Percentiles rank a stretch among this genome's conserved stretches.
Conservation (phyloP, 2,797 vertebrate species). For the Argentina silus region DNA sequence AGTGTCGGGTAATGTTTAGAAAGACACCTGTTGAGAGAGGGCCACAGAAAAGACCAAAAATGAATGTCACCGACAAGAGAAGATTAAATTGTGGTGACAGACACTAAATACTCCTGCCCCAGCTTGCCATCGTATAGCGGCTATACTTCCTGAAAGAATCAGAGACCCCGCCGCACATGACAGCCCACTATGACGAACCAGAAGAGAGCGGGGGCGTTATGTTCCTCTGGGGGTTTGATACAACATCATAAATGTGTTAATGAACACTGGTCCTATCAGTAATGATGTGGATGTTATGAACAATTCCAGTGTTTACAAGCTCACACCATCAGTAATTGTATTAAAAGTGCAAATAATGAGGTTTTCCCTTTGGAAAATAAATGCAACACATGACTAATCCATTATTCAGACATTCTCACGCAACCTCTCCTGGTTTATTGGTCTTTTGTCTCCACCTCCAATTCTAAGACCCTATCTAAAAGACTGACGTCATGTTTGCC, state of each 20-base stretch:
- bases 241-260: slow-evolving; percentile 7
- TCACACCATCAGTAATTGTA: slow-evolving; percentile 3
- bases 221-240: not conserved
- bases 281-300: slow-evolving; percentile 20
- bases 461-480: too few relatives aligned
- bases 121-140: not conserved
- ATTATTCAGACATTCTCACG: slow-evolving; percentile 15
- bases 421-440: not conserved
- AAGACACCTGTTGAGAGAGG: not conserved
- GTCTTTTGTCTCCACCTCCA: not conserved
- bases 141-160: not conserved
- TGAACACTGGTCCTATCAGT: slow-evolving; percentile 7
- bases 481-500: not conserved
- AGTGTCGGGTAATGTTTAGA: not conserved
- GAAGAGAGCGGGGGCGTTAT: not conserved
- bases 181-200: not conserved
- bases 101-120: not conserved
- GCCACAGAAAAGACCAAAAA: slow-evolving; percentile 2
- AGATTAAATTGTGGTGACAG: slow-evolving; percentile 8
- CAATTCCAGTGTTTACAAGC: slow-evolving; percentile 14
- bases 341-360: slow-evolving; percentile 22
- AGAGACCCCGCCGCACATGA: not conserved
- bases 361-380: slow-evolving; percentile 13
- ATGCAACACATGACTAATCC: slow-evolving; percentile 15
- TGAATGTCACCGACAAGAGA: not conserved